These are phyloP conservation scores for Eidolon helvum DNA, from an alignment of 2,113 vertebrate species.

Conservation along the genomic window DNA sequence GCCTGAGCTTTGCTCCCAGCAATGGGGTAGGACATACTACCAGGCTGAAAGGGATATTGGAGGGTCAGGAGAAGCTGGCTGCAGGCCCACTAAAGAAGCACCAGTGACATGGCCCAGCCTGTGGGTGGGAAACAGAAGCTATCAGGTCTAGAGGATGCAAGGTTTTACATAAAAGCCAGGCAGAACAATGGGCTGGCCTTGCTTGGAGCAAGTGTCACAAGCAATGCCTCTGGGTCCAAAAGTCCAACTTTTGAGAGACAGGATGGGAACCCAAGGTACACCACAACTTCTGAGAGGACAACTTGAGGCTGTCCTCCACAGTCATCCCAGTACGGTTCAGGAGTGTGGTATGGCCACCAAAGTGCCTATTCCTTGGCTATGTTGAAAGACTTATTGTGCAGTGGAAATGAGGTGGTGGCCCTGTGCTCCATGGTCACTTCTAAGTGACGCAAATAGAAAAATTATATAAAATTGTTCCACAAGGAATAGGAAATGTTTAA, in stretches of 20 bases:
- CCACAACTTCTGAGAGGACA: neutral
- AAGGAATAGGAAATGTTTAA: neutral
- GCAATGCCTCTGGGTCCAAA: neutral
- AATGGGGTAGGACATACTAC: fast-evolving
- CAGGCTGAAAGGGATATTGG: too few species aligned
- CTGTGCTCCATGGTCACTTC: neutral
- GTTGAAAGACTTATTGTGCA: neutral
- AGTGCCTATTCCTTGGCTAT: fast-evolving
- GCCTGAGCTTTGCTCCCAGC: neutral
- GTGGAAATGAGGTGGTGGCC: neutral
- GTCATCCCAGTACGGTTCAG: neutral
- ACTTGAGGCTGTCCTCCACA: too few species aligned
- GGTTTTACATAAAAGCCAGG: neutral
- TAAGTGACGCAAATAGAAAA: neutral
- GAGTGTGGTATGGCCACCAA: neutral
- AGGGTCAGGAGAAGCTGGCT: neutral
- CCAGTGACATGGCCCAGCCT: neutral
- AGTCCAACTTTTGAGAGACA: neutral
- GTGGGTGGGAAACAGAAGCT: fast-evolving
- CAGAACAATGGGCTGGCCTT: neutral
- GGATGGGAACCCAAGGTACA: neutral
- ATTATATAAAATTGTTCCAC: neutral
- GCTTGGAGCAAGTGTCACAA: neutral
- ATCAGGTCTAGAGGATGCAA: neutral
- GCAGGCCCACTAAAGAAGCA: neutral